These are phyloP conservation scores for Trissolcus basalis DNA, from an alignment of 1,140 invertebrate species.

Conservation along the genomic window DNA sequence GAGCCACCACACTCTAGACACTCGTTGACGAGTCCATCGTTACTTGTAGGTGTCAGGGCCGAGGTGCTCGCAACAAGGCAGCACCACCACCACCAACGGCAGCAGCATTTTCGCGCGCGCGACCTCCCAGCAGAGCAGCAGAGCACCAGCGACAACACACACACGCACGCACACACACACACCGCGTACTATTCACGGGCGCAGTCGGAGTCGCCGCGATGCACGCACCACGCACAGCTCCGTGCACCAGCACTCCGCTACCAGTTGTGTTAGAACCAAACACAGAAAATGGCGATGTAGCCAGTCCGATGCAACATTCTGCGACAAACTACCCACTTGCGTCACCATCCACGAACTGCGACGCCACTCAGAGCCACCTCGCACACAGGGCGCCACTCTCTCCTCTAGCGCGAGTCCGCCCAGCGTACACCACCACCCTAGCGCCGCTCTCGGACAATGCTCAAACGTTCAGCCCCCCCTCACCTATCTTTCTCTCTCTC, in stretches of 20 bases:
- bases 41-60: slow-evolving; percentile 36
- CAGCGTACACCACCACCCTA: not conserved
- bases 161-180: no score
- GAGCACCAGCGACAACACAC: not conserved
- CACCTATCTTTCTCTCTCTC: no score
- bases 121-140: not conserved
- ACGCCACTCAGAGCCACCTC: slow-evolving; percentile 30
- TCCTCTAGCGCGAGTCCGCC: not conserved
- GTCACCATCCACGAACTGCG: slow-evolving; percentile 48
- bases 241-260: slow-evolving; percentile 34
- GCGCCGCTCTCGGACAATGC: slow-evolving; percentile 9
- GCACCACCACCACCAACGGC: not conserved
- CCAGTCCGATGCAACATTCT: slow-evolving; percentile 52
- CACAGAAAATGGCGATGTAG: slow-evolving; percentile 49
- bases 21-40: slow-evolving; percentile 4
- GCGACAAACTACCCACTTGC: slow-evolving; percentile 40
- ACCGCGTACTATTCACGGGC: slow-evolving; percentile 1
- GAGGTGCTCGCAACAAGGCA: slow-evolving; percentile 5
- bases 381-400: not conserved
- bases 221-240: slow-evolving; percentile 33
- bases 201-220: slow-evolving; percentile 18
- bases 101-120: slow-evolving; percentile 25
- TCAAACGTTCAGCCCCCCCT: not conserved
- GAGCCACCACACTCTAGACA: not conserved
- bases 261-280: slow-evolving; percentile 40